These are phyloP conservation scores for Conus betulinus DNA, from an alignment of 1,140 invertebrate genomes.

Conservation along the genomic window DNA sequence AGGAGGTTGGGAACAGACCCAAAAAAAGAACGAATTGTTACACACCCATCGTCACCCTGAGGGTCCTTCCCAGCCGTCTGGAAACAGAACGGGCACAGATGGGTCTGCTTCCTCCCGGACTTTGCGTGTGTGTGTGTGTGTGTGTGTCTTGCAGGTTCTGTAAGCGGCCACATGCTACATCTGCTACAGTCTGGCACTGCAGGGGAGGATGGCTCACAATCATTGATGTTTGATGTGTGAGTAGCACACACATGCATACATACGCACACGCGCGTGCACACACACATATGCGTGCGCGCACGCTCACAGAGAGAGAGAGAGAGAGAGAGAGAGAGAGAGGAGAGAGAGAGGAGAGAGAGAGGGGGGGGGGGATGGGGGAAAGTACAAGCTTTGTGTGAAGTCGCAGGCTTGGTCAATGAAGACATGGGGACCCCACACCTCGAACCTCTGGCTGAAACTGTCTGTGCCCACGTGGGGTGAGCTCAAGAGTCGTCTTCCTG, in stretches of 20 bases:
- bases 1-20: no score
- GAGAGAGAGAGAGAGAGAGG: neutral
- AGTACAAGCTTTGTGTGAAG: neutral
- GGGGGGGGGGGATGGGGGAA: neutral
- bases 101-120: neutral
- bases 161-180: neutral
- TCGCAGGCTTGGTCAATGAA: neutral
- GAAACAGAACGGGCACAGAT: neutral
- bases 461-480: neutral
- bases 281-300: no score
- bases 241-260: no score
- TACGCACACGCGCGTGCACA: neutral
- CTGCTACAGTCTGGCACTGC: neutral
- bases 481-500: neutral
- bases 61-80: no score
- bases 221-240: neutral
- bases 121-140: constrained; percentile 1
- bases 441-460: neutral
- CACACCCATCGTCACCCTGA: no score
- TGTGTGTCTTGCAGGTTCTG: neutral
- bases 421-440: neutral
- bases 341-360: neutral
- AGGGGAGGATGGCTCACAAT: neutral
- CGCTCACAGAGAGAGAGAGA: neutral
- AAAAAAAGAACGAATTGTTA: no score